Base-by-base conservation (phyloP, 2,113 vertebrate species). In the Leuciscus idus region DNA sequence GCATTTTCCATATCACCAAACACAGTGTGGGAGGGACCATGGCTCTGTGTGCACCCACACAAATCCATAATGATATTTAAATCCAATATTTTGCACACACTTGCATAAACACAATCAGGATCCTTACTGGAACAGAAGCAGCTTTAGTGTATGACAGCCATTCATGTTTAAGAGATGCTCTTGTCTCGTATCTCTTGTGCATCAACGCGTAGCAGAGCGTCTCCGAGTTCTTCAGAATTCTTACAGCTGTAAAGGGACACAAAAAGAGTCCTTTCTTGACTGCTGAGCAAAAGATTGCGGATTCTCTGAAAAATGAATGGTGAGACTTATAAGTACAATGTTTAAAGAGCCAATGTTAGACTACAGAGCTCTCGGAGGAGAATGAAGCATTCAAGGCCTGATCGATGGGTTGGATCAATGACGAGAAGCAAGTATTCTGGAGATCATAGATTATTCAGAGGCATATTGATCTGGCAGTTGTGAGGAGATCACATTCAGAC, bases 361-460 rank as follows among this genome's bases (percentile, higher is more conserved):
- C 62, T 78, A 78, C 64, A 55, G 61, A 55, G 28, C 64, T 33
- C 75, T 85, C 21, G 6, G 28, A 85, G 68, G 46, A 85, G 12
- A 68, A 48, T 26, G 30, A 85, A 55, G 46, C 23, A 52, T 52
- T 66, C 73, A 77, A 70, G 66, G 62, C 28, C 28, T 64, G 84
- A 68, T 85, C 75, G 46, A 85, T 78, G 8, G 75, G 30, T 12
- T 28, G 8, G 77, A 79, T 85, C 84, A 70, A 85, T 79, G 75
- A 39, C 1, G 36, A 79, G 84, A 52, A 66, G 59, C 66, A 62
- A 70, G 55, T 55, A 84, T 84, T 84, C 70, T 84, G 28, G n/a
- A 84, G 75, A 85, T 85, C 84, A 79, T 85, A 85, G 75, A 85
- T 85, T 85, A 85, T 85, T 85, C 74, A 79, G 77, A 57, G 75